Percentiles rank a stretch among this genome's conserved stretches.
Evolutionary conservation across 1,140 invertebrate genomes (phyloP).

Genomic region (Uloborus diversus): DNA sequence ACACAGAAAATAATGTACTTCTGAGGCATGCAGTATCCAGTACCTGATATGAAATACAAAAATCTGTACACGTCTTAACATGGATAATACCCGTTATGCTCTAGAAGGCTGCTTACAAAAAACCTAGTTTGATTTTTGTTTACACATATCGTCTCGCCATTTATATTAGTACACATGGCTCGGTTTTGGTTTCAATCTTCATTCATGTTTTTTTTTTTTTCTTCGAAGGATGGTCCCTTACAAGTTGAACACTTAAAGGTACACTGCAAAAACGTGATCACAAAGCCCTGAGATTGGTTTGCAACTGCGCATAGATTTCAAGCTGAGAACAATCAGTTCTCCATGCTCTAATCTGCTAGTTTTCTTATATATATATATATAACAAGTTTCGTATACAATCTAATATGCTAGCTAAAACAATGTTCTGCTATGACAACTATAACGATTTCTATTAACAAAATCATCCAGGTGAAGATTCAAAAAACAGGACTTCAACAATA

Average conservation of each 20-base stretch:
- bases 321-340: slow-evolving; percentile 27
- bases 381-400: too few species aligned
- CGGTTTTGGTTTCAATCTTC: slow-evolving; percentile 52
- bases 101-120: slow-evolving; percentile 57
- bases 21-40: slow-evolving; percentile 55
- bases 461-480: too few species aligned
- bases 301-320: slow-evolving; percentile 43
- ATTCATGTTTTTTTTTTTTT: slow-evolving; percentile 38
- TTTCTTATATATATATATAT: too few species aligned
- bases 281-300: slow-evolving; percentile 57
- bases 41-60: slow-evolving; percentile 57
- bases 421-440: neutral
- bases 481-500: too few species aligned
- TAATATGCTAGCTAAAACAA: neutral
- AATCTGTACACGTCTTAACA: slow-evolving; percentile 56
- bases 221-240: slow-evolving; percentile 56
- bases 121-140: slow-evolving; percentile 55
- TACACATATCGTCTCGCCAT: slow-evolving; percentile 24
- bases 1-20: slow-evolving; percentile 58
- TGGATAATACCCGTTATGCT: slow-evolving; percentile 55
- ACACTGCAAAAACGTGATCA: slow-evolving; percentile 56
- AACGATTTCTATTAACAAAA: too few species aligned
- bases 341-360: too few species aligned
- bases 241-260: slow-evolving; percentile 57
- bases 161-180: slow-evolving; percentile 53